phyloP scores from a whole-genome alignment of 2,797 vertebrate species.

The Galaxias olidus region DNA sequence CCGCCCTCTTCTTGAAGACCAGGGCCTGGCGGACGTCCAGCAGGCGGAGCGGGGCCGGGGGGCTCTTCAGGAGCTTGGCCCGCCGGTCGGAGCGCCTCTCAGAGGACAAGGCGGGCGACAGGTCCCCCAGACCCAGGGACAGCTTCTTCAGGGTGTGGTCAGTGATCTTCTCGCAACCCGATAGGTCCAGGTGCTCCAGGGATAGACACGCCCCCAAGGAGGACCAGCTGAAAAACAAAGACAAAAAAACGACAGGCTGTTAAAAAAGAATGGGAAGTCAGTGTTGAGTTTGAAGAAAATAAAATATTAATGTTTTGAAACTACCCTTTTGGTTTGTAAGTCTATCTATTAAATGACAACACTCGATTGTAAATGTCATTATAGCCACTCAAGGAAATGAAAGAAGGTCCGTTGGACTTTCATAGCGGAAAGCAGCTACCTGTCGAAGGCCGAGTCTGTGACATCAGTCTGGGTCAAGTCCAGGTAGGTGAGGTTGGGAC shows the following conservation, averaged over 20 bases:
- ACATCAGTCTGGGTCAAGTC: constrained; percentile 95
- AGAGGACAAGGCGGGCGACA: constrained; percentile 61
- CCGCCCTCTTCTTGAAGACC: constrained; percentile 68
- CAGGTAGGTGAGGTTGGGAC: constrained; percentile 89
- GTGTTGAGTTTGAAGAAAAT: no score
- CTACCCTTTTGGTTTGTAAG: no score
- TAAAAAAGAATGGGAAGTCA: no score
- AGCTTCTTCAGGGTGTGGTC: constrained; percentile 87
- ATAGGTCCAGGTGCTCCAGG: constrained; percentile 91
- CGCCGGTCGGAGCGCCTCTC: constrained; percentile 73
- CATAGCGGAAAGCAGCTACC: constrained; percentile 65
- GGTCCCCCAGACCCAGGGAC: constrained; percentile 85
- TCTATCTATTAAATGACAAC: no score
- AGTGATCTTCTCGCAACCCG: constrained; percentile 94
- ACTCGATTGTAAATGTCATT: no score
- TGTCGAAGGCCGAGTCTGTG: constrained; percentile 94
- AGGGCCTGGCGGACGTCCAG: constrained; percentile 70
- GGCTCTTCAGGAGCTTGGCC: constrained; percentile 70
- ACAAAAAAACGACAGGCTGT: not conserved
- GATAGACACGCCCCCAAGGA: constrained; percentile 81
- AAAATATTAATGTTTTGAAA: no score
- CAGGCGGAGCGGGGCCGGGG: constrained; percentile 63
- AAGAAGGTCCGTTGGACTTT: no score
- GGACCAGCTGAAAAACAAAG: constrained; percentile 78
- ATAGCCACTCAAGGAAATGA: no score